Conservation (phyloP, 2,888 invertebrate genomes). For the Hirtodrosophila alboralis region DNA sequence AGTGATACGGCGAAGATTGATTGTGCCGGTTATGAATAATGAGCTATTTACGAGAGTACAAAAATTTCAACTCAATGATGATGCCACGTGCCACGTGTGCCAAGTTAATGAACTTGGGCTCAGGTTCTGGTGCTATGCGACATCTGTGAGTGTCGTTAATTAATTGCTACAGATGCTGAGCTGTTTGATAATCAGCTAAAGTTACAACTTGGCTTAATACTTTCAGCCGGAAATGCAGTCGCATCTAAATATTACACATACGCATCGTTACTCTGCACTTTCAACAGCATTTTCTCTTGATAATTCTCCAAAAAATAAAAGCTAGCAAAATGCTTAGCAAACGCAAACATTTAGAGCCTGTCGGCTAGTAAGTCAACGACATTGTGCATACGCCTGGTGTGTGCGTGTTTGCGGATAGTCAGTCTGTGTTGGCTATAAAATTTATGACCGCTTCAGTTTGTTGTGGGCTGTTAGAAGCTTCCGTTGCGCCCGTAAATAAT, state of each 20-base stretch:
- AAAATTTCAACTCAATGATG: slow-evolving; percentile 12
- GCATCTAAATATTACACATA: slow-evolving; percentile 27
- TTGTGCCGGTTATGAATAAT: slow-evolving; percentile 60
- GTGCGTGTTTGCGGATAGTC: slow-evolving; percentile 12
- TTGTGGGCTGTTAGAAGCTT: slow-evolving; percentile 22
- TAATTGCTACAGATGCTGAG: slow-evolving; percentile 31
- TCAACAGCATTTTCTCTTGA: slow-evolving; percentile 5
- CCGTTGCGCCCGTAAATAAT: slow-evolving; percentile 27
- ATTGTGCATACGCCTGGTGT: slow-evolving; percentile 41
- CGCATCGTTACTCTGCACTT: slow-evolving; percentile 34
- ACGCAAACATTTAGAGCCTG: slow-evolving; percentile 53
- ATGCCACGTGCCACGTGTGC: slow-evolving; percentile 35
- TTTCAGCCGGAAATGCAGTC: background rate
- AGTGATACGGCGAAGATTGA: slow-evolving; percentile 50
- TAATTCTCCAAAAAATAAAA: slow-evolving; percentile 1
- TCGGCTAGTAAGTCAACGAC: slow-evolving; percentile 45
- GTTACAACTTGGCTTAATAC: background rate
- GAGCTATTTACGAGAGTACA: slow-evolving; percentile 32
- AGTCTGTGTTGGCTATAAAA: slow-evolving; percentile 34
- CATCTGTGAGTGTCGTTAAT: slow-evolving; percentile 33
- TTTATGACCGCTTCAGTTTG: slow-evolving; percentile 56
- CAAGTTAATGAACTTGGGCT: slow-evolving; percentile 35
- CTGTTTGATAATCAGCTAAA: background rate
- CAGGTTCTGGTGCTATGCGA: background rate
- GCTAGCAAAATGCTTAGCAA: slow-evolving; percentile 41